Conservation (phyloP, 2,113 vertebrate species). For the Pterocles gutturalis region DNA sequence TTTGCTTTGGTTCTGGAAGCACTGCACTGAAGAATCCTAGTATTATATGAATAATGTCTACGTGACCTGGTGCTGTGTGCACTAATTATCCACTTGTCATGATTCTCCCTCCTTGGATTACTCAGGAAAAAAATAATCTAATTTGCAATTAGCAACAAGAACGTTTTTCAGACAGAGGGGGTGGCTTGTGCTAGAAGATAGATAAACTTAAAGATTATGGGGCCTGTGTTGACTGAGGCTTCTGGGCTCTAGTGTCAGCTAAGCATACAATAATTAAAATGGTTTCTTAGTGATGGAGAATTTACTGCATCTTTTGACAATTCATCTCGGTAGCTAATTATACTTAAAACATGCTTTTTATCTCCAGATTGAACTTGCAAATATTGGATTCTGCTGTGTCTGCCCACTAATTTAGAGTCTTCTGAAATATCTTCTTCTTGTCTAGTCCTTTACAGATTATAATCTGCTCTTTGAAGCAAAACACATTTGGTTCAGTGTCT, state of each 20-base stretch:
- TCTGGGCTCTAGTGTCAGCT: neutral
- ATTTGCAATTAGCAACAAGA: constrained; percentile 25
- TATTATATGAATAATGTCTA: neutral
- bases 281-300: constrained; percentile 43
- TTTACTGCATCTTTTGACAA: constrained; percentile 39
- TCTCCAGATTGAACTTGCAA: constrained; percentile 53
- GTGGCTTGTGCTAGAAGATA: neutral
- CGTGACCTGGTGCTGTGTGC: neutral
- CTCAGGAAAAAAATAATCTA: neutral
- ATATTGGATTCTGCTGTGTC: constrained; percentile 31
- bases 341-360: constrained; percentile 35
- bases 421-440: constrained; percentile 37
- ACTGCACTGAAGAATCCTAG: neutral
- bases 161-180: neutral
- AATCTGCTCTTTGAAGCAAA: constrained; percentile 59
- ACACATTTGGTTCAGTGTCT: neutral
- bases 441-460: constrained; percentile 52
- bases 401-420: constrained; percentile 48
- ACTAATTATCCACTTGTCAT: constrained; percentile 18
- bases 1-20: neutral
- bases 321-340: constrained; percentile 41
- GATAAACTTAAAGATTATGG: neutral
- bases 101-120: neutral
- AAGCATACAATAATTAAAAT: constrained; percentile 29
- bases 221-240: neutral